phyloP scores from a whole-genome alignment of 2,888 invertebrate genomes.

The Plutella xylostella region DNA sequence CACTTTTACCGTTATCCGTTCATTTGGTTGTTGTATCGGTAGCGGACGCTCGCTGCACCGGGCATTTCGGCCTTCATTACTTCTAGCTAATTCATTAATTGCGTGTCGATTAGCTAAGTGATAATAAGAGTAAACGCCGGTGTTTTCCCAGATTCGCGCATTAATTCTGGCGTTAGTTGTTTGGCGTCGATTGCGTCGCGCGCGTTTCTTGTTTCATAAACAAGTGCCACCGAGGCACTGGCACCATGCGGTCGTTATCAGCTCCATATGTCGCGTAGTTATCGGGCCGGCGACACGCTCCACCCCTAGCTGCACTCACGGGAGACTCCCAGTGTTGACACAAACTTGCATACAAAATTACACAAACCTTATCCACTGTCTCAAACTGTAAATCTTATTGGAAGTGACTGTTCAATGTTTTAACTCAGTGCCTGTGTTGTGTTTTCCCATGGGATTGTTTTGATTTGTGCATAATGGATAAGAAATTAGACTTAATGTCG shows the following conservation, averaged over 20 bases:
- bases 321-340: slow-evolving; percentile 18
- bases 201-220: slow-evolving; percentile 37
- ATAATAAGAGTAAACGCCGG: not conserved
- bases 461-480: slow-evolving; percentile 52
- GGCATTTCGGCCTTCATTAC: slow-evolving; percentile 24
- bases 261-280: no score
- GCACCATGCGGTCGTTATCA: no score
- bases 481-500: slow-evolving; percentile 61
- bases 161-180: slow-evolving; percentile 22
- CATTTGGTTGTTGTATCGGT: slow-evolving; percentile 58
- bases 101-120: slow-evolving; percentile 25
- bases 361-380: no score
- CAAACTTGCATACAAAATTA: no score
- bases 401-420: slow-evolving; percentile 27
- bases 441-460: slow-evolving; percentile 29
- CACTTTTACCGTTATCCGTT: slow-evolving; percentile 65
- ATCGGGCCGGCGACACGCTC: slow-evolving; percentile 68
- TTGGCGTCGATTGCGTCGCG: slow-evolving; percentile 26
- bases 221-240: no score
- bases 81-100: slow-evolving; percentile 39
- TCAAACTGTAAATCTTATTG: no score
- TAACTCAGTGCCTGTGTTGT: slow-evolving; percentile 29
- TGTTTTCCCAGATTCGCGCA: slow-evolving; percentile 8
- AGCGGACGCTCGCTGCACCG: slow-evolving; percentile 34
- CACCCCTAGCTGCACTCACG: slow-evolving; percentile 28